Conservation (phyloP, 2,888 invertebrate genomes). For the Morinoia aosen region DNA sequence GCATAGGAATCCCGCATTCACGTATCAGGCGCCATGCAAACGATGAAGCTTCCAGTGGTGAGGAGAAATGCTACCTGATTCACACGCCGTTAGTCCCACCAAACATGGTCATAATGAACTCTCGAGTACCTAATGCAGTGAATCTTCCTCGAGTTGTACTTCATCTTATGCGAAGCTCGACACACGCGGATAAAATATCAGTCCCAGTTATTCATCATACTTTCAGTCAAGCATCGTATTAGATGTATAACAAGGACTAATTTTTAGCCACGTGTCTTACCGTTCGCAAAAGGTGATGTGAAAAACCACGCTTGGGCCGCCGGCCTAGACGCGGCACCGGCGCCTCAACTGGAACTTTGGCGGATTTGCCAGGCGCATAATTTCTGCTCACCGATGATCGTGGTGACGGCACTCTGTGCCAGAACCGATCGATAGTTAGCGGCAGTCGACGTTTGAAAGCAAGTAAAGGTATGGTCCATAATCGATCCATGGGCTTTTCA, state of each 20-base stretch:
- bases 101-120: not conserved
- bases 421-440: not conserved
- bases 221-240: no score
- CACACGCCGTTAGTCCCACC: not conserved
- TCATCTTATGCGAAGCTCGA: no score
- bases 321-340: not conserved
- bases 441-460: not conserved
- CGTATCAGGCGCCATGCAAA: not conserved
- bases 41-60: not conserved
- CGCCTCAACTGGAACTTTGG: not conserved
- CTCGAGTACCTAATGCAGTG: not conserved
- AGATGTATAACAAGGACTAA: no score
- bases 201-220: no score
- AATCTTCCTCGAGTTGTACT: no score
- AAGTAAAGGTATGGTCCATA: not conserved
- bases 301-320: no score
- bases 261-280: no score
- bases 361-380: not conserved
- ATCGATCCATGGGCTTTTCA: conserved; percentile 9
- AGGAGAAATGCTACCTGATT: not conserved
- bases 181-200: no score
- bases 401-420: not conserved
- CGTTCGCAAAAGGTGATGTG: no score
- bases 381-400: not conserved
- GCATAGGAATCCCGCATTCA: no score